Percentiles rank a stretch among this genome's conserved stretches.
Conservation (phyloP, 2,888 invertebrate genomes). For the Phymatocera aterrima region DNA sequence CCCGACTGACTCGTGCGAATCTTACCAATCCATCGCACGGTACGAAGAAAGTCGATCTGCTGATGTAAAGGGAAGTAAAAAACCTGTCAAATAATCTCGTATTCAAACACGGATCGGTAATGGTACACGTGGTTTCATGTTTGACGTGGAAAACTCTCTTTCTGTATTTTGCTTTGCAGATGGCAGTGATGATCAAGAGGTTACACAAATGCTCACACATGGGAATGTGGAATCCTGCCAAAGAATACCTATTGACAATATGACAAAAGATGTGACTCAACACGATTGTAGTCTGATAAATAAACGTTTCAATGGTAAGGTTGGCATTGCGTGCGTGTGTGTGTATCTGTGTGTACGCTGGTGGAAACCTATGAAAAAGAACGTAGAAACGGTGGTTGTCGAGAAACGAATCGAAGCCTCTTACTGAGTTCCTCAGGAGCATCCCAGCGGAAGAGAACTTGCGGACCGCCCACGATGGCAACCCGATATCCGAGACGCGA, state of each 20-base stretch:
- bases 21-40: neutral
- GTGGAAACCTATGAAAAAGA: neutral
- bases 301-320: too few species aligned
- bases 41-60: neutral
- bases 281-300: too few species aligned
- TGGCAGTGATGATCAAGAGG: neutral
- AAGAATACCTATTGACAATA: too few species aligned
- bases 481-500: slow-evolving; percentile 63
- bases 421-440: slow-evolving; percentile 71
- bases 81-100: slow-evolving; percentile 23
- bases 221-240: too few species aligned
- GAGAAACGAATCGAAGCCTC: slow-evolving; percentile 68
- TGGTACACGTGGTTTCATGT: neutral
- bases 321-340: neutral
- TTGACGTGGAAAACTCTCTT: neutral
- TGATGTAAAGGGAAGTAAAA: neutral
- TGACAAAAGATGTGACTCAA: too few species aligned
- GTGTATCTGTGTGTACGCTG: neutral
- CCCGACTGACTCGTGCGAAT: neutral
- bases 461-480: slow-evolving; percentile 73
- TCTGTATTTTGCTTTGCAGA: neutral
- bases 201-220: too few species aligned
- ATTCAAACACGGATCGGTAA: slow-evolving; percentile 10
- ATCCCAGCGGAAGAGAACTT: slow-evolving; percentile 71
- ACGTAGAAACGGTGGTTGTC: neutral